A percentile compares a stretch with the other conserved stretches of the same genome.
Conservation (phyloP, 2,888 invertebrate species). For the Eurytoma californica region DNA sequence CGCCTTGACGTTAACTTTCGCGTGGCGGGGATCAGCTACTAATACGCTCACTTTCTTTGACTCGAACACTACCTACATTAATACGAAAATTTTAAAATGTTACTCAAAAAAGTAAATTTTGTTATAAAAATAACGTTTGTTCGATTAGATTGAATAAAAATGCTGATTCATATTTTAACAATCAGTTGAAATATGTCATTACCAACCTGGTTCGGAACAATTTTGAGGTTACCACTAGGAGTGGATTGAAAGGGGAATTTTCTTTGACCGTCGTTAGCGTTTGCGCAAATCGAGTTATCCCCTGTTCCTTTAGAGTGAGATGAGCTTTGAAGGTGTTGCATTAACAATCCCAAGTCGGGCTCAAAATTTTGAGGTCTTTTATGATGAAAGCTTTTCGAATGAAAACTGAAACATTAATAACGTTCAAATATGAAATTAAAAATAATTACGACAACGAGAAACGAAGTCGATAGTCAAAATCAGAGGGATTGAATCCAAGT, state of each 20-base stretch:
- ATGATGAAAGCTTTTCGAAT: constrained; percentile 13
- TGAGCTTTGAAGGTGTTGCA: constrained; percentile 62
- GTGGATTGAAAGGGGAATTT: constrained; percentile 82
- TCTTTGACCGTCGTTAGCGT: constrained; percentile 60
- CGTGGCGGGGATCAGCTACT: constrained; percentile 81
- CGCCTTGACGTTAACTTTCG: constrained; percentile 79
- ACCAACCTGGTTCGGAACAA: constrained; percentile 81
- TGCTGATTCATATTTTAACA: neutral
- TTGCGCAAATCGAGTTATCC: constrained; percentile 57
- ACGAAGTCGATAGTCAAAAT: neutral
- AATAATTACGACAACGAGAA: too few relatives aligned
- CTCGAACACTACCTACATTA: constrained; percentile 80
- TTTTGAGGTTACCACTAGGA: constrained; percentile 83
- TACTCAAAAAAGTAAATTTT: too few relatives aligned
- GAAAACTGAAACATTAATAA: neutral
- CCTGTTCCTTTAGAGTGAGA: constrained; percentile 56
- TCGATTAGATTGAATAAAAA: too few relatives aligned
- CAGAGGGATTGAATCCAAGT: neutral
- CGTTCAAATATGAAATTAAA: too few relatives aligned
- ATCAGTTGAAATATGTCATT: neutral
- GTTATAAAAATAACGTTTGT: too few relatives aligned
- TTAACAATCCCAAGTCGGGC: constrained; percentile 60
- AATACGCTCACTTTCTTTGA: constrained; percentile 83
- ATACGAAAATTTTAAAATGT: too few relatives aligned
- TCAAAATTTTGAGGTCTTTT: constrained; percentile 12